Conservation (phyloP, 2,888 invertebrate genomes). For the Athalia circularis region DNA sequence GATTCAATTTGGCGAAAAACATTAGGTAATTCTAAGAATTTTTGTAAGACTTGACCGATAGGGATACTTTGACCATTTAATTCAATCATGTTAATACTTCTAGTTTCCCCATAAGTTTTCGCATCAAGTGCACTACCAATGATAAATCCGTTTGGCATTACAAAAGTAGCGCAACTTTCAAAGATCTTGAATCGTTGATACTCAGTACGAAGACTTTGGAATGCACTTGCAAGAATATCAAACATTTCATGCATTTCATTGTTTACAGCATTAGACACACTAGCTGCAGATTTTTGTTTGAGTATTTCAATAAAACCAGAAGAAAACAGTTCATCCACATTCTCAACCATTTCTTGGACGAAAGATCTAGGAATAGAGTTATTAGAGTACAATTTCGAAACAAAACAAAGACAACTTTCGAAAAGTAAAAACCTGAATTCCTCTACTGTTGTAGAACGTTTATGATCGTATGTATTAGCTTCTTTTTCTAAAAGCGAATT, state of each 20-base stretch:
- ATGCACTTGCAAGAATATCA: conserved; percentile 1
- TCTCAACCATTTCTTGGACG: conserved; percentile 6
- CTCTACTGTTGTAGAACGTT: not conserved
- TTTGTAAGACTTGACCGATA: conserved; percentile 48
- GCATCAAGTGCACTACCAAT: conserved; percentile 6
- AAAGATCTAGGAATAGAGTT: conserved; percentile 4
- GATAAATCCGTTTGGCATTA: not conserved
- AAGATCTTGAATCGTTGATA: conserved; percentile 13
- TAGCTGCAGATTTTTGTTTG: conserved; percentile 17
- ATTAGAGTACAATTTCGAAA: conserved; percentile 27
- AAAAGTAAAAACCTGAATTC: not conserved
- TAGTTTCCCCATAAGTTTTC: not conserved
- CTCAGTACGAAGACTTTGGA: conserved; percentile 19
- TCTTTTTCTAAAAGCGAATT: conserved; percentile 2
- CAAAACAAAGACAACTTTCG: not conserved
- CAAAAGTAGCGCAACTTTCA: not conserved
- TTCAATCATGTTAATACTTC: not conserved
- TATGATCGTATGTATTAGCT: not conserved
- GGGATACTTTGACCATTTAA: conserved; percentile 45
- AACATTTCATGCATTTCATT: conserved; percentile 16
- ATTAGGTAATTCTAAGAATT: conserved; percentile 51
- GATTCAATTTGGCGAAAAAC: conserved; percentile 47
- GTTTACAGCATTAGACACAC: not conserved
- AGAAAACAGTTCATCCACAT: conserved; percentile 14
- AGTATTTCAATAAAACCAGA: not conserved